Percentiles rank a stretch among this genome's conserved stretches.
These are phyloP conservation scores for Atherinosoma microstoma DNA, from an alignment of 2,797 vertebrate genomes.

Conservation along the genomic window DNA sequence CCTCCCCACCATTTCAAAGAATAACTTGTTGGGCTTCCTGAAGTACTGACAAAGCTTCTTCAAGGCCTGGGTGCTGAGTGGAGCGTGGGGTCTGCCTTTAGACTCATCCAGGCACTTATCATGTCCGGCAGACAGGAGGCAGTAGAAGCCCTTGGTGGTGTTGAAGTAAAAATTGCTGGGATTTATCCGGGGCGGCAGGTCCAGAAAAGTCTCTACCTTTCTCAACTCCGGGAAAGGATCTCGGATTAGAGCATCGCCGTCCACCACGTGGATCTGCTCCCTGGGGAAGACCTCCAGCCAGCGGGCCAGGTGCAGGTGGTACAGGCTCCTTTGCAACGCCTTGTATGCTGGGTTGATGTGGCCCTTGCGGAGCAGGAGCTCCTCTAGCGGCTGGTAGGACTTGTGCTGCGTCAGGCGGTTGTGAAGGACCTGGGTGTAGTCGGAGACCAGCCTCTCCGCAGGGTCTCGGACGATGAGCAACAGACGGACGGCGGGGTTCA, in stretches of 20 bases:
- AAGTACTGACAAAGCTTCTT: slow-evolving; percentile 85
- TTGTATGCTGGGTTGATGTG: slow-evolving; percentile 82
- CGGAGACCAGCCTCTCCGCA: slow-evolving; percentile 85
- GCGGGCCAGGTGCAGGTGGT: slow-evolving; percentile 81
- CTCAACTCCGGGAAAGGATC: slow-evolving; percentile 86
- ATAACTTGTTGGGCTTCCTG: slow-evolving; percentile 81
- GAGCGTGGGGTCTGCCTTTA: slow-evolving; percentile 86
- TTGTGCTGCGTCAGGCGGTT: slow-evolving; percentile 84
- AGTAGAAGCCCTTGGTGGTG: slow-evolving; percentile 88
- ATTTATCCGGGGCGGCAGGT: slow-evolving; percentile 79
- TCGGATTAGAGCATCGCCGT: slow-evolving; percentile 83
- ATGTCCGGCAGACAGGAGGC: slow-evolving; percentile 81
- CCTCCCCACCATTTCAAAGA: slow-evolving; percentile 86
- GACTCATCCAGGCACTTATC: slow-evolving; percentile 88
- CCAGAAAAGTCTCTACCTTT: slow-evolving; percentile 83
- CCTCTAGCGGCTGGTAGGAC: slow-evolving; percentile 83
- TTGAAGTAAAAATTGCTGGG: slow-evolving; percentile 88
- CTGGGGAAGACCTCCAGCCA: slow-evolving; percentile 85
- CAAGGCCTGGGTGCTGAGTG: slow-evolving; percentile 76
- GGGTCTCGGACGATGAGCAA: slow-evolving; percentile 87
- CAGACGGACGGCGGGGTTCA: slow-evolving; percentile 82
- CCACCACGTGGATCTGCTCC: slow-evolving; percentile 86
- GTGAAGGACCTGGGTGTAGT: slow-evolving; percentile 89
- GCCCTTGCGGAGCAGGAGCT: slow-evolving; percentile 78
- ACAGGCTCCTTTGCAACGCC: slow-evolving; percentile 86